Conservation (phyloP, 2,888 invertebrate species). For the Acleris sparsana region DNA sequence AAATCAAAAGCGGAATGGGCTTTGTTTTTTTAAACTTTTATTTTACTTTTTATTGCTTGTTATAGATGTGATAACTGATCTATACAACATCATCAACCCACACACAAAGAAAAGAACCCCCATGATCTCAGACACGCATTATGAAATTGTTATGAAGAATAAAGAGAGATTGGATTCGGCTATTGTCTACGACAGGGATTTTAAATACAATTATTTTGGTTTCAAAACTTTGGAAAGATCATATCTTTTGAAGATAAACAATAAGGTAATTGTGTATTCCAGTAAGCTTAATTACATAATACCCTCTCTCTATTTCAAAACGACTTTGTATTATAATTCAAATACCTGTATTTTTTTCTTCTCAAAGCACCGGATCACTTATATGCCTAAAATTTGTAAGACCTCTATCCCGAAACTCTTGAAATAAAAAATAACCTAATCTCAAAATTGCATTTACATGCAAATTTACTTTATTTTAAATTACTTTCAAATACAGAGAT, state of each 20-base stretch:
- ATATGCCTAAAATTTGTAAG: too few relatives aligned
- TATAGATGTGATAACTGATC: slow-evolving; percentile 94
- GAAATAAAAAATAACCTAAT: too few relatives aligned
- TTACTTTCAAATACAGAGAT: too few relatives aligned
- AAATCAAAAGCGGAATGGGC: too few relatives aligned
- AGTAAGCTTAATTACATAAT: background rate
- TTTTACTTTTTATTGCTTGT: slow-evolving; percentile 52
- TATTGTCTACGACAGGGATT: slow-evolving; percentile 98
- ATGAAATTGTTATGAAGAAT: slow-evolving; percentile 92
- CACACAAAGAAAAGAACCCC: slow-evolving; percentile 89
- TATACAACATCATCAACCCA: slow-evolving; percentile 90
- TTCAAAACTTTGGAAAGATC: slow-evolving; percentile 98
- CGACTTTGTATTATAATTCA: background rate
- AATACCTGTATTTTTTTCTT: background rate
- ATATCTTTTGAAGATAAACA: slow-evolving; percentile 95
- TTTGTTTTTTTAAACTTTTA: too few relatives aligned
- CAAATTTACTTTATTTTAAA: too few relatives aligned
- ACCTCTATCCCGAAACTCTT: too few relatives aligned
- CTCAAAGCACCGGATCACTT: too few relatives aligned
- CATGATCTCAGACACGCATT: slow-evolving; percentile 93
- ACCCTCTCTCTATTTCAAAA: background rate
- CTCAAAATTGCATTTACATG: too few relatives aligned
- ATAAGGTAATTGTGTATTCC: slow-evolving; percentile 83
- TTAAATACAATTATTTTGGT: slow-evolving; percentile 99
- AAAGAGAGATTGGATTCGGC: slow-evolving; percentile 96